These are phyloP conservation scores for Pasiphila rectangulata DNA, from an alignment of 2,888 invertebrate species.

Conservation along the genomic window DNA sequence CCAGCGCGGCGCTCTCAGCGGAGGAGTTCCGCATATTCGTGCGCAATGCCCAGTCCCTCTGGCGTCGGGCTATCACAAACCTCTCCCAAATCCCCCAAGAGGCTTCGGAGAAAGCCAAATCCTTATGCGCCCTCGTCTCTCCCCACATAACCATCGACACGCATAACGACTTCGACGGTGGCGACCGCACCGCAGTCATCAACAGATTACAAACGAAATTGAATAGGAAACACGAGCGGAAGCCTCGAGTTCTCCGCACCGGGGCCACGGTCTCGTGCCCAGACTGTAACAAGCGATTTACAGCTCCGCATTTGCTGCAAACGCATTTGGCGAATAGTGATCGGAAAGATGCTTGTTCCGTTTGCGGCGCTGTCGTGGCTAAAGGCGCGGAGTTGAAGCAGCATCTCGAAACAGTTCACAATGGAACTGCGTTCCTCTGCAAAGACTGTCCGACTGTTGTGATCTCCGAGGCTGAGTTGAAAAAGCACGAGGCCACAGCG, in stretches of 20 bases:
- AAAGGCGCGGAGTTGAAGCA: conserved; percentile 55
- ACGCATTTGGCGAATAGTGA: conserved; percentile 65
- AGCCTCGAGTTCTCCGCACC: conserved; percentile 40
- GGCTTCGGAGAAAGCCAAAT: conserved; percentile 37
- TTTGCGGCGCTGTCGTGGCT: conserved; percentile 51
- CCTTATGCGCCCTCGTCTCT: conserved; percentile 55
- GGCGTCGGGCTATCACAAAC: conserved; percentile 51
- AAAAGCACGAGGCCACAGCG: conserved; percentile 47
- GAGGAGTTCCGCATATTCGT: conserved; percentile 60
- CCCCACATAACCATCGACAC: conserved; percentile 50
- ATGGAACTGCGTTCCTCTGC: conserved; percentile 45
- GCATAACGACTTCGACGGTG: conserved; percentile 48
- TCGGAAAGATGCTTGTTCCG: conserved; percentile 59
- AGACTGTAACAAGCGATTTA: conserved; percentile 61
- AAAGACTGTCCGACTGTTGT: conserved; percentile 56
- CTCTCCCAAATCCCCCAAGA: conserved; percentile 33
- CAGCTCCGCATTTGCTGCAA: conserved; percentile 57
- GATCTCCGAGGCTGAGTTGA: conserved; percentile 40
- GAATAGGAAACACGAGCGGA: conserved; percentile 34
- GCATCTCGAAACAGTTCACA: conserved; percentile 51
- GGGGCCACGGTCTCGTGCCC: conserved; percentile 55
- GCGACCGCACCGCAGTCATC: conserved; percentile 46
- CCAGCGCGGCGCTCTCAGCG: conserved; percentile 54
- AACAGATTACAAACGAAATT: conserved; percentile 45
- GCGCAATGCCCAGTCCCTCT: conserved; percentile 48